Evolutionary conservation across 2,888 invertebrate species (phyloP).

Genomic region (Leptarthrus brevirostris): DNA sequence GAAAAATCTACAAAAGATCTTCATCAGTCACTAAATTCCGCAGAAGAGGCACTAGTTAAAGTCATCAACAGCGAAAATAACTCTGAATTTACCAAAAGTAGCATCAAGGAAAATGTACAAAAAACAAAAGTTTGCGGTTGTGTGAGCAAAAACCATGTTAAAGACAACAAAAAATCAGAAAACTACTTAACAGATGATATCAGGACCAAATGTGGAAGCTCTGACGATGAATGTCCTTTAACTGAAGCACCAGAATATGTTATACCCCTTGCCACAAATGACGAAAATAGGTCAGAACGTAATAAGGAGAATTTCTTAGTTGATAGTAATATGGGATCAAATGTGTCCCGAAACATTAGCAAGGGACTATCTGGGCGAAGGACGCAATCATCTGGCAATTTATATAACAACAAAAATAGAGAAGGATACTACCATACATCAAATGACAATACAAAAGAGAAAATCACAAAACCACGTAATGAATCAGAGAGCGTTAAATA

Average conservation of each 20-base stretch:
- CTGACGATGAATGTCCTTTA: too few species aligned
- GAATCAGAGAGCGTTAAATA: constrained; percentile 23
- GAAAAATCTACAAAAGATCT: constrained; percentile 17
- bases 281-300: constrained; percentile 25
- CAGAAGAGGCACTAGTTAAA: too few species aligned
- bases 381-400: constrained; percentile 53
- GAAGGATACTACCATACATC: constrained; percentile 9
- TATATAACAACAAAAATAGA: constrained; percentile 42
- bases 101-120: neutral
- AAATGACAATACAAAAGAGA: neutral
- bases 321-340: constrained; percentile 75
- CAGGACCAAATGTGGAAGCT: neutral
- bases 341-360: constrained; percentile 80
- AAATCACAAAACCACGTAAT: constrained; percentile 9
- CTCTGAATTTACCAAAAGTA: too few species aligned
- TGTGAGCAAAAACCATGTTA: neutral
- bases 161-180: too few species aligned
- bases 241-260: too few species aligned
- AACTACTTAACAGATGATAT: too few species aligned
- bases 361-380: constrained; percentile 65
- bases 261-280: constrained; percentile 13
- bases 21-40: too few species aligned
- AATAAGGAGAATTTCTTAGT: constrained; percentile 30
- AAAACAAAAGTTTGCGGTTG: neutral
- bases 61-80: too few species aligned